Percentiles rank a stretch among this genome's conserved stretches.
phyloP scores from a whole-genome alignment of 2,113 vertebrate genomes.

The Zeus faber region DNA sequence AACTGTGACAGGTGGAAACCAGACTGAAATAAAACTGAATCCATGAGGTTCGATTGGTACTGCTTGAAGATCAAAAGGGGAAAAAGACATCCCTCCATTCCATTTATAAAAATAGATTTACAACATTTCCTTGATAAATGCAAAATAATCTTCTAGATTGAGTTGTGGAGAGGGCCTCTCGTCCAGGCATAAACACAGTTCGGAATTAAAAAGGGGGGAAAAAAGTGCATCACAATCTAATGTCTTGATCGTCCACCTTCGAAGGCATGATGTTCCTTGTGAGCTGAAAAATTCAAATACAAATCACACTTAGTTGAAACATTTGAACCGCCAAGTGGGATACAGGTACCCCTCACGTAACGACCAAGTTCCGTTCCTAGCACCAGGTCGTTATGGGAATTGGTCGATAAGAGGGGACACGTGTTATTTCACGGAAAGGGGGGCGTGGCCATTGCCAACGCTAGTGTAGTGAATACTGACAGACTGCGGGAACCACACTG shows the following conservation, averaged over 20 bases:
- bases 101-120: constrained; percentile 70
- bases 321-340: too few species aligned
- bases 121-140: constrained; percentile 41
- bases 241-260: constrained; percentile 89
- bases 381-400: too few species aligned
- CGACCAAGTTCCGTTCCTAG: too few species aligned
- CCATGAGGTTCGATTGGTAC: background rate
- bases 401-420: too few species aligned
- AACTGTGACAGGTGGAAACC: too few species aligned
- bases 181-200: constrained; percentile 48
- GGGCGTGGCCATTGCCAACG: too few species aligned
- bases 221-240: constrained; percentile 63
- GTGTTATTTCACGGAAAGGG: too few species aligned
- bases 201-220: constrained; percentile 13
- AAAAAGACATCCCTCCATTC: constrained; percentile 36
- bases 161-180: constrained; percentile 28
- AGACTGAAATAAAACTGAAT: too few species aligned
- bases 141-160: constrained; percentile 53
- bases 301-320: too few species aligned
- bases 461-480: too few species aligned
- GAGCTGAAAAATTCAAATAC: constrained; percentile 80
- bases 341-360: too few species aligned
- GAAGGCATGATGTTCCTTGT: constrained; percentile 95
- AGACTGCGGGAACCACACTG: too few species aligned
- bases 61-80: constrained; percentile 16